phyloP scores from a whole-genome alignment of 2,888 invertebrate genomes.

The Drosophila bunnanda region DNA sequence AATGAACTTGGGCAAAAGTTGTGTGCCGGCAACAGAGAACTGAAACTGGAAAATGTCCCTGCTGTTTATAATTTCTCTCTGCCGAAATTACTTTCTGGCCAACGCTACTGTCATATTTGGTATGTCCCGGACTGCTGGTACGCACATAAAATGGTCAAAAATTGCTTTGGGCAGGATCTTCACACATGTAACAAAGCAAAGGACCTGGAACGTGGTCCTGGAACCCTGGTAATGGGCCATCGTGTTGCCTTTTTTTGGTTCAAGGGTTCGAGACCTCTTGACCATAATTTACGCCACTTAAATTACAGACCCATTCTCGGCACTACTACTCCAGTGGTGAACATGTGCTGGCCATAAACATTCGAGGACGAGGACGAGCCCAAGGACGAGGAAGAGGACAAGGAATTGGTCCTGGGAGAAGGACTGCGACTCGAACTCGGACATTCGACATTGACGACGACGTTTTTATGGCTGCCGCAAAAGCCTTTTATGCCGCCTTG shows the following conservation, averaged over 20 bases:
- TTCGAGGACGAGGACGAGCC: conserved; percentile 25
- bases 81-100: conserved; percentile 60
- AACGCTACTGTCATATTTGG: conserved; percentile 54
- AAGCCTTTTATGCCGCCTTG: conserved; percentile 70
- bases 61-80: conserved; percentile 60
- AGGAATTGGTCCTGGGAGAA: conserved; percentile 44
- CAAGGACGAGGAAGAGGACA: conserved; percentile 39
- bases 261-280: conserved; percentile 55
- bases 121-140: conserved; percentile 31
- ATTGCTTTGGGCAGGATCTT: conserved; percentile 36
- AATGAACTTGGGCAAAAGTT: conserved; percentile 41
- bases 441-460: conserved; percentile 53
- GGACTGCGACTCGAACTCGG: conserved; percentile 35
- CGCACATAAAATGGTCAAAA: conserved; percentile 50
- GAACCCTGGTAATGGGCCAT: conserved; percentile 36
- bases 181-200: conserved; percentile 44
- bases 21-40: conserved; percentile 6
- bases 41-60: conserved; percentile 43
- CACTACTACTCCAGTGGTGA: conserved; percentile 36
- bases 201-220: conserved; percentile 12
- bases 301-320: conserved; percentile 55
- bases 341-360: conserved; percentile 71
- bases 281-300: conserved; percentile 77
- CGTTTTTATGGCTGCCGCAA: conserved; percentile 69
- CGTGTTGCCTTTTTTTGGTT: conserved; percentile 39